phyloP scores from a whole-genome alignment of 2,797 vertebrate species.

The Falco naumanni region DNA sequence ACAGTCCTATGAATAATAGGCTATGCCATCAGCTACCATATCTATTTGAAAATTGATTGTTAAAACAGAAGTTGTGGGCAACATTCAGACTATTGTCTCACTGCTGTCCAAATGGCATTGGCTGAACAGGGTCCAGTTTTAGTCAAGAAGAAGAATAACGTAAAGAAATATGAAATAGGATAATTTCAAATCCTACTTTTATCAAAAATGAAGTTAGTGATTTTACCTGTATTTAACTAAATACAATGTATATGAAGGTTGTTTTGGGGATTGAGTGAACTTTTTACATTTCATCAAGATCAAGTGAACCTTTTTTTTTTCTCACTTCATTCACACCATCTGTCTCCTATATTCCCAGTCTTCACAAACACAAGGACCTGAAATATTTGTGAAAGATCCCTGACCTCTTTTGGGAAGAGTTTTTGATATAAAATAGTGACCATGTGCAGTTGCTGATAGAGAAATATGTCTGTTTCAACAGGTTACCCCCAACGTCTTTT shows the following conservation, averaged over 20 bases:
- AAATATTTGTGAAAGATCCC: neutral
- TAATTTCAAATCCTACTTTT: neutral
- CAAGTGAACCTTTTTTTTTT: neutral
- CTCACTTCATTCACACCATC: neutral
- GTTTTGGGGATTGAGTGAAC: neutral
- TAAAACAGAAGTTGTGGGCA: slow-evolving; percentile 1
- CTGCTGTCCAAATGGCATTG: neutral
- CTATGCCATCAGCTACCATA: neutral
- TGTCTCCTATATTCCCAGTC: neutral
- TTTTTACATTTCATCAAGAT: neutral
- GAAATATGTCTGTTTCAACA: neutral
- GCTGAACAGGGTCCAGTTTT: neutral
- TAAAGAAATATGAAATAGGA: neutral
- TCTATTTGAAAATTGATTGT: slow-evolving; percentile 23
- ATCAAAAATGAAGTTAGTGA: neutral
- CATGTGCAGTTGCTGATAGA: neutral
- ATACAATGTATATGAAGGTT: neutral
- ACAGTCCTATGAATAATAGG: neutral
- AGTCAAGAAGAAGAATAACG: neutral
- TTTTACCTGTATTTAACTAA: neutral
- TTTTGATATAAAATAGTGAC: neutral
- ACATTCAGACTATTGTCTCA: neutral
- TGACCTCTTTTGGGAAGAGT: neutral
- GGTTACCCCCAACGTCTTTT: neutral
- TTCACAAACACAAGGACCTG: neutral